A percentile compares a stretch with the other conserved stretches of the same genome.
Conservation (phyloP, 2,113 vertebrate genomes). For the Trachemys scripta region DNA sequence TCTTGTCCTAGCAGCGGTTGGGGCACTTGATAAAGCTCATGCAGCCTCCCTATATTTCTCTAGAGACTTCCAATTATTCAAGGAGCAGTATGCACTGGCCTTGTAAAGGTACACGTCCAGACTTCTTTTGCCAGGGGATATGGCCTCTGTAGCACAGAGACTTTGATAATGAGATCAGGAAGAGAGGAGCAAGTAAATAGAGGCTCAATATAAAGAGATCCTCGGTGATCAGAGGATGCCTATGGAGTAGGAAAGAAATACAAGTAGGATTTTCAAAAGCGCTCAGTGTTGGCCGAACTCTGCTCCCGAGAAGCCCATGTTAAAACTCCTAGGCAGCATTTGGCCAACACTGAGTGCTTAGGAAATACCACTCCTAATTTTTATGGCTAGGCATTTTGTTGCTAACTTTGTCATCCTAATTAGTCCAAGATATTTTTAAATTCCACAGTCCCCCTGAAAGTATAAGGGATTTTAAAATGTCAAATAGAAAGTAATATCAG, state of each 20-base stretch:
- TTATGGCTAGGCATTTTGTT: neutral
- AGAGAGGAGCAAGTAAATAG: neutral
- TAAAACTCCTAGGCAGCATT: neutral
- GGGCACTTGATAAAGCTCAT: neutral
- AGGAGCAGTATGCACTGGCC: neutral
- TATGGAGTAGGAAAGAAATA: neutral
- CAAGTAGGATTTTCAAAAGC: neutral
- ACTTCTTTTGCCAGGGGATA: neutral
- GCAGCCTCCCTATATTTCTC: neutral
- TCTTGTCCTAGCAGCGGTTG: neutral
- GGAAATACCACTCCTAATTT: neutral
- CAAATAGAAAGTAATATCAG: constrained; percentile 27
- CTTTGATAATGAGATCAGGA: neutral
- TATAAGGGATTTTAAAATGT: neutral
- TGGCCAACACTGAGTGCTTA: neutral
- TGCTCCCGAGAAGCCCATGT: neutral
- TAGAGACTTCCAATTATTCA: neutral
- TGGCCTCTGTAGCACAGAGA: neutral
- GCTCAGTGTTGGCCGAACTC: neutral
- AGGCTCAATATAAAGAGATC: no score
- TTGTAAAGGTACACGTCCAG: neutral
- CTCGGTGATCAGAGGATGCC: neutral
- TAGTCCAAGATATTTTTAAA: neutral
- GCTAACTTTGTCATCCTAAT: neutral
- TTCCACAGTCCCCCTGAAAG: constrained; percentile 19